phyloP scores from a whole-genome alignment of 2,888 invertebrate genomes.

The Pachliopta kotzebuea region DNA sequence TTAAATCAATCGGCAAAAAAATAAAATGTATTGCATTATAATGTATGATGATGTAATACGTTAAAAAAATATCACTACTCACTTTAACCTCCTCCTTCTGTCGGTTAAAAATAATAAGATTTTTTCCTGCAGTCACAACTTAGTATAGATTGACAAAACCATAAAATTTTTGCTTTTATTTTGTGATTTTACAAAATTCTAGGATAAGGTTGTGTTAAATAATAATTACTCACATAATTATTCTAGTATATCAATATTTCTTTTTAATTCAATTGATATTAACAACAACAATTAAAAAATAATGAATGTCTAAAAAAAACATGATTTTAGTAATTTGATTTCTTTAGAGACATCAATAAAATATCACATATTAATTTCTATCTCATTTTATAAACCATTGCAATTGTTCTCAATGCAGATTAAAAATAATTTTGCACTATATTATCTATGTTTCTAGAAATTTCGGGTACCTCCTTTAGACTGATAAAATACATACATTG shows the following conservation, averaged over 20 bases:
- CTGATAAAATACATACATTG: slow-evolving; percentile 16
- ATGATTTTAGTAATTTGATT: neutral
- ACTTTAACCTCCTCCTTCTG: no score
- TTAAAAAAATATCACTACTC: no score
- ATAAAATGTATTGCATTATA: no score
- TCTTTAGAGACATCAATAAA: neutral
- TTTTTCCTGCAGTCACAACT: no score
- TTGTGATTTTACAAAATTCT: no score
- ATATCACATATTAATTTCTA: neutral
- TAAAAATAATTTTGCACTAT: slow-evolving; percentile 20
- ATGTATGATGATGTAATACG: no score
- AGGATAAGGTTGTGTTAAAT: no score
- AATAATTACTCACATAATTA: neutral
- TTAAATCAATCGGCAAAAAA: no score
- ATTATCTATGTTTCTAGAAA: slow-evolving; percentile 66
- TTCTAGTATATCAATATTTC: neutral
- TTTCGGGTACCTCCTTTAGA: slow-evolving; percentile 59
- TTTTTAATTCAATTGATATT: neutral
- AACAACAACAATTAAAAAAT: neutral
- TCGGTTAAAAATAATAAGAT: no score
- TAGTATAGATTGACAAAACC: no score
- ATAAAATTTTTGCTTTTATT: no score
- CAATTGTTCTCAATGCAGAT: neutral
- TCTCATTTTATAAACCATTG: neutral
- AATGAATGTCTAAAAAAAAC: neutral